A percentile compares a stretch with the other conserved stretches of the same genome.
Conservation (phyloP, 2,113 vertebrate species). For the Nycticryphes semicollaris region DNA sequence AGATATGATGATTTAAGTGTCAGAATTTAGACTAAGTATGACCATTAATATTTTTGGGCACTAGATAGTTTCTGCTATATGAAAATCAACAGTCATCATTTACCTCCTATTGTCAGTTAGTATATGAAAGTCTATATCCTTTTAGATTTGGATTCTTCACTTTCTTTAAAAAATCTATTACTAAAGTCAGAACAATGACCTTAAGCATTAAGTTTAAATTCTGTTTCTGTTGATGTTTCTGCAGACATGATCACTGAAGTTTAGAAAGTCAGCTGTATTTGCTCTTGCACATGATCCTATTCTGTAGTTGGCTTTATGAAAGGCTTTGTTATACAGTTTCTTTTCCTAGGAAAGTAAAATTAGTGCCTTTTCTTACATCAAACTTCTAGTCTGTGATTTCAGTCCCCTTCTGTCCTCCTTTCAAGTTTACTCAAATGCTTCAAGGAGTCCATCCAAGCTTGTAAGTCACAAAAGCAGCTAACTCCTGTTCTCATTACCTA, state of each 20-base stretch:
- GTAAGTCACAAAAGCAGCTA: not conserved
- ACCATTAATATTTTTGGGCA: not conserved
- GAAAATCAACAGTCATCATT: not conserved
- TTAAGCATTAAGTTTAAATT: not conserved
- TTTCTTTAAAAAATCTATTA: not conserved
- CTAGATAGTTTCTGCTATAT: not conserved
- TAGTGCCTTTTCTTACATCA: not conserved
- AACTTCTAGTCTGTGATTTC: not conserved
- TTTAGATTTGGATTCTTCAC: not conserved
- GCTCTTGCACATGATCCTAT: not conserved
- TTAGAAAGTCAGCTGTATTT: not conserved
- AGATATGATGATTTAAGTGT: not conserved
- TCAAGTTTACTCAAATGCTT: not conserved
- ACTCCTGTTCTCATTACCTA: not conserved
- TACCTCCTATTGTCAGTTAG: not conserved
- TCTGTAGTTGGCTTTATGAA: not conserved
- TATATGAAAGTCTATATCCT: not conserved
- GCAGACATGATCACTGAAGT: not conserved
- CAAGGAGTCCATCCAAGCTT: not conserved
- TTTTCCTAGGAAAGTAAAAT: not conserved
- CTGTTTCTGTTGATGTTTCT: not conserved
- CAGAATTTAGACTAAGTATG: not conserved
- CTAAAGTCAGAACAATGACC: not conserved
- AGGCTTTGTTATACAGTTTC: not conserved
- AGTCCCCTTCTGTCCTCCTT: not conserved